phyloP scores from a whole-genome alignment of 1,140 invertebrate species.

The Bombus fervidus region DNA sequence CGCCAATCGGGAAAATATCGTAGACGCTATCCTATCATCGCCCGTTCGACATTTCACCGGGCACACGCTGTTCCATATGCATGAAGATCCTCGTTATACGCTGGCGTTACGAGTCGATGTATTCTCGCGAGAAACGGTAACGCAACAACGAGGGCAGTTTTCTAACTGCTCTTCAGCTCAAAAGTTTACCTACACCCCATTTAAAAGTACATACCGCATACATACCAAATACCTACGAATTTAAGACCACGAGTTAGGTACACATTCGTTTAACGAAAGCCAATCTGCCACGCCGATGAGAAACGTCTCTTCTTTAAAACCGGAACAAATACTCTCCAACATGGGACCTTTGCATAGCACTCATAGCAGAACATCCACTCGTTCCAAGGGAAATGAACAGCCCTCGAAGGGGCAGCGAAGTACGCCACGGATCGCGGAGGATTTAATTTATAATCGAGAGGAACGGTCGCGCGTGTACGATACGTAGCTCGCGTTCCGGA shows the following conservation, averaged over 20 bases:
- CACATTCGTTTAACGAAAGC: too few species aligned
- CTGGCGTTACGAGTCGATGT: background rate
- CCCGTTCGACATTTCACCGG: background rate
- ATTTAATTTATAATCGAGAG: slow-evolving; percentile 47
- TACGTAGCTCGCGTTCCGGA: slow-evolving; percentile 8
- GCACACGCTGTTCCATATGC: background rate
- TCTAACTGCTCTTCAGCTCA: background rate
- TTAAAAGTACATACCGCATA: too few species aligned
- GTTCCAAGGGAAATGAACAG: background rate
- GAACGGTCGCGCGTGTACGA: slow-evolving; percentile 25
- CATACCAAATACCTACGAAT: too few species aligned
- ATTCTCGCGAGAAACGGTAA: background rate
- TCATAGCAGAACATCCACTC: background rate
- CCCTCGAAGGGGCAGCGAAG: background rate
- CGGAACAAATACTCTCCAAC: too few species aligned
- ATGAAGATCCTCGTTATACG: background rate
- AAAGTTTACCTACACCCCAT: background rate
- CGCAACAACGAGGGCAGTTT: background rate
- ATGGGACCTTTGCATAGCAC: background rate
- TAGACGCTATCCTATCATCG: background rate
- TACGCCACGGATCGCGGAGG: background rate
- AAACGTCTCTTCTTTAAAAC: too few species aligned
- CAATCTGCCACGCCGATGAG: too few species aligned
- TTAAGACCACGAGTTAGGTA: too few species aligned
- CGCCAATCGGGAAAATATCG: slow-evolving; percentile 22